Evolutionary conservation across 2,888 invertebrate genomes (phyloP).

Genomic region (Eupsilia transversa): DNA sequence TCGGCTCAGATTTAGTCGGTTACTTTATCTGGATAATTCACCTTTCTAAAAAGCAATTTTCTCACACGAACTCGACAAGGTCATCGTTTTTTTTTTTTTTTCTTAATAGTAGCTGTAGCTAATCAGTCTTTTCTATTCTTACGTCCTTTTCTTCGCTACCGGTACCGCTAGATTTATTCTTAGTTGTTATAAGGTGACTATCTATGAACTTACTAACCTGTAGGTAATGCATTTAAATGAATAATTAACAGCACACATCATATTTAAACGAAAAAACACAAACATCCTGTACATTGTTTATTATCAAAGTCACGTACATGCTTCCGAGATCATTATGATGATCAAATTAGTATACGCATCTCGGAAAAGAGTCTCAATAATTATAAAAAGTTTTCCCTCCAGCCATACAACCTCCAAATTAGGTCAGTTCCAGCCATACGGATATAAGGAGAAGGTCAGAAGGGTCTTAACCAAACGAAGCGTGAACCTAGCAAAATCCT

Average conservation of each 20-base stretch:
- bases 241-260: background rate
- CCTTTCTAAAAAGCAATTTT: background rate
- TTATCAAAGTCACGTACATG: background rate
- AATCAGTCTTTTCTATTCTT: background rate
- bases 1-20: conserved; percentile 15
- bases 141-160: background rate
- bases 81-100: background rate
- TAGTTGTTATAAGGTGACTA: background rate
- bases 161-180: background rate
- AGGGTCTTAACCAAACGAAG: conserved; percentile 55
- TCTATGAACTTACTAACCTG: background rate
- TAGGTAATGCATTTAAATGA: background rate
- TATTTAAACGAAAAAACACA: background rate
- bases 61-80: background rate
- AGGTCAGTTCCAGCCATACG: conserved; percentile 45
- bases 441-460: conserved; percentile 41
- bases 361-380: conserved; percentile 13
- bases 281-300: background rate
- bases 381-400: conserved; percentile 26
- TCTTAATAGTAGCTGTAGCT: background rate
- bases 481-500: conserved; percentile 32
- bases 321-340: background rate
- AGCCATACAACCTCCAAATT: conserved; percentile 50
- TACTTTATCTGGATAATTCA: conserved; percentile 14
- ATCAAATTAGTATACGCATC: background rate